Conservation (phyloP, 2,113 vertebrate genomes). For the Vombatus ursinus region DNA sequence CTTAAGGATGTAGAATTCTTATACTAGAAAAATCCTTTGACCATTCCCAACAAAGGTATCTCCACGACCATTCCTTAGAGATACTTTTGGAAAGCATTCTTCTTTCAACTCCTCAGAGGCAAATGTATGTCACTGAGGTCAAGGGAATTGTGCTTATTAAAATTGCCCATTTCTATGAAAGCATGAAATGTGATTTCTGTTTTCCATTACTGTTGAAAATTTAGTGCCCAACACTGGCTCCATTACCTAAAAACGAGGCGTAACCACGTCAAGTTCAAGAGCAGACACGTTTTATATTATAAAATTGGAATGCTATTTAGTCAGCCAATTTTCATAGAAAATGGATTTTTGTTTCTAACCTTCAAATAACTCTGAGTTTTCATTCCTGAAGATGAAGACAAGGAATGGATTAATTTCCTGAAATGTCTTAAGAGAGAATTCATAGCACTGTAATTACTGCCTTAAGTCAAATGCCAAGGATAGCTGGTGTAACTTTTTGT, state of each 20-base stretch:
- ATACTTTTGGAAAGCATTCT: slow-evolving; percentile 22
- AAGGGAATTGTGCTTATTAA: slow-evolving; percentile 62
- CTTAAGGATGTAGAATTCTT: not conserved
- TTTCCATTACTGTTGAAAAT: slow-evolving; percentile 56
- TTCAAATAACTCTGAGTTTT: slow-evolving; percentile 33
- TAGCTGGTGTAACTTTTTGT: not conserved
- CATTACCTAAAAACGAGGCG: slow-evolving; percentile 61
- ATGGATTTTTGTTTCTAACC: slow-evolving; percentile 50
- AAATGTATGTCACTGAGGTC: slow-evolving; percentile 30
- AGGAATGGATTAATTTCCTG: slow-evolving; percentile 29
- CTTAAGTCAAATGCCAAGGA: slow-evolving; percentile 24
- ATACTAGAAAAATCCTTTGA: not conserved
- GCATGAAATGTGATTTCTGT: slow-evolving; percentile 39
- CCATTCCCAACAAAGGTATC: not conserved
- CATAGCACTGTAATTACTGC: not conserved
- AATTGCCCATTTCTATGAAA: slow-evolving; percentile 25
- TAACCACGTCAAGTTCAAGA: slow-evolving; percentile 33
- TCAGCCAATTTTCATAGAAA: slow-evolving; percentile 55
- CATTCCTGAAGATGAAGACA: slow-evolving; percentile 42
- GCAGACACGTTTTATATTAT: slow-evolving; percentile 50
- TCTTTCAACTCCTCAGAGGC: slow-evolving; percentile 42
- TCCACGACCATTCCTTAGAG: not conserved
- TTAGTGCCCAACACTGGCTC: slow-evolving; percentile 19
- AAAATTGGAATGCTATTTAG: slow-evolving; percentile 41
- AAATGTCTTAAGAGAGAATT: slow-evolving; percentile 31